These are phyloP conservation scores for Xenentodon cancila DNA, from an alignment of 2,797 vertebrate species.

Conservation along the genomic window DNA sequence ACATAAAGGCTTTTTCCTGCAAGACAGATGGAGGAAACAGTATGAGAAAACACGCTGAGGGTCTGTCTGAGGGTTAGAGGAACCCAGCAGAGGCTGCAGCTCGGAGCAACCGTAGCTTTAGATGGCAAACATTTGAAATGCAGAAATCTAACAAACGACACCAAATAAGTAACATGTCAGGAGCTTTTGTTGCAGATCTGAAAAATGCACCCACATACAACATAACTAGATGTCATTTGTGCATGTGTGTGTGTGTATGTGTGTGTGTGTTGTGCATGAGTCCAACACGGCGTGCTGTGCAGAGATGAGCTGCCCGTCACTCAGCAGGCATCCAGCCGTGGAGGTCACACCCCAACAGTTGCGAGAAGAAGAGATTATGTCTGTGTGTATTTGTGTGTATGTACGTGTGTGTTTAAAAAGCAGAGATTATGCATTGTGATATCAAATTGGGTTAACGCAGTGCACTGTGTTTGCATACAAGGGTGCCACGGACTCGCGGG, in stretches of 20 bases:
- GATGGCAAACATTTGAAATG: background rate
- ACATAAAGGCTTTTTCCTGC: constrained; percentile 6
- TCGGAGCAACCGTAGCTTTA: background rate
- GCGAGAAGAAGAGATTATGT: constrained; percentile 82
- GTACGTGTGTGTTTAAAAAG: constrained; percentile 41
- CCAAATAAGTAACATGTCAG: background rate
- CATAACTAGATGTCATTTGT: constrained; percentile 33
- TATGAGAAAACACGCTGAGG: background rate
- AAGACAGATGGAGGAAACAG: background rate
- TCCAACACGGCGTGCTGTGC: constrained; percentile 54
- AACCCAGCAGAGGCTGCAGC: background rate
- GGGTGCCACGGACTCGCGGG: constrained; percentile 53
- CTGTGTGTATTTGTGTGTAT: constrained; percentile 49
- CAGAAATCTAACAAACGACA: constrained; percentile 7
- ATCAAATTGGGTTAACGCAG: constrained; percentile 76
- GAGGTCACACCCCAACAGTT: constrained; percentile 79
- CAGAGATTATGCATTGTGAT: constrained; percentile 84
- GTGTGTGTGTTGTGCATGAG: constrained; percentile 38
- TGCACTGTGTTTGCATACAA: constrained; percentile 74
- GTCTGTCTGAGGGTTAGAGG: background rate
- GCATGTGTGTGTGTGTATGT: constrained; percentile 8
- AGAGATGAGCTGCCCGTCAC: constrained; percentile 77
- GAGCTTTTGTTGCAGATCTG: constrained; percentile 4
- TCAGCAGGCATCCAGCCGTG: constrained; percentile 74
- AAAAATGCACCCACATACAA: constrained; percentile 2